A percentile compares a stretch with the other conserved stretches of the same genome.
Conservation (phyloP, 2,888 invertebrate genomes). For the Tanypteryx hageni region DNA sequence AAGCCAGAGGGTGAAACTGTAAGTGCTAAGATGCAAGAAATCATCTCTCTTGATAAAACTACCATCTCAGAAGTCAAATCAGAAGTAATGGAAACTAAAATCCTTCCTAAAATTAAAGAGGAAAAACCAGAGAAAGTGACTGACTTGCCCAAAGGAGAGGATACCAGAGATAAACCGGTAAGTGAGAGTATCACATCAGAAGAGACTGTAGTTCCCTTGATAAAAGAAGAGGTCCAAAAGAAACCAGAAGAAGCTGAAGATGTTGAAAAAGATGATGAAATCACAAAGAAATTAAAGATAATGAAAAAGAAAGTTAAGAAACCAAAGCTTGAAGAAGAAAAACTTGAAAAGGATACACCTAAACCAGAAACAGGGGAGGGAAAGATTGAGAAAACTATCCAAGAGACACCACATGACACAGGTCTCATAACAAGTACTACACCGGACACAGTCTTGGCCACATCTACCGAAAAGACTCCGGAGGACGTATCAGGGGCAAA, state of each 20-base stretch:
- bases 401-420: conserved; percentile 50
- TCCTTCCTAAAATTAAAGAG: neutral
- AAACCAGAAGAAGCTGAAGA: neutral
- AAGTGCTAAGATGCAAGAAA: neutral
- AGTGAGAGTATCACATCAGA: too few species aligned
- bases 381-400: conserved; percentile 63
- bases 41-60: neutral
- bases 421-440: conserved; percentile 43
- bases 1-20: conserved; percentile 66
- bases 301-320: conserved; percentile 67
- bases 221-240: too few species aligned
- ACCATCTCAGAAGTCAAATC: neutral
- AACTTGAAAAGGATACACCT: conserved; percentile 68
- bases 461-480: conserved; percentile 39
- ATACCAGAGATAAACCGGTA: neutral
- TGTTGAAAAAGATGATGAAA: neutral
- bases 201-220: too few species aligned
- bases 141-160: neutral
- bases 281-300: neutral
- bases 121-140: neutral
- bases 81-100: neutral
- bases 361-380: conserved; percentile 67
- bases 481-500: neutral
- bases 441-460: conserved; percentile 56
- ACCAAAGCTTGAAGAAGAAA: conserved; percentile 66